Base-by-base conservation (phyloP, 1,140 invertebrate species). In the Gonioctena quinquepunctata region DNA sequence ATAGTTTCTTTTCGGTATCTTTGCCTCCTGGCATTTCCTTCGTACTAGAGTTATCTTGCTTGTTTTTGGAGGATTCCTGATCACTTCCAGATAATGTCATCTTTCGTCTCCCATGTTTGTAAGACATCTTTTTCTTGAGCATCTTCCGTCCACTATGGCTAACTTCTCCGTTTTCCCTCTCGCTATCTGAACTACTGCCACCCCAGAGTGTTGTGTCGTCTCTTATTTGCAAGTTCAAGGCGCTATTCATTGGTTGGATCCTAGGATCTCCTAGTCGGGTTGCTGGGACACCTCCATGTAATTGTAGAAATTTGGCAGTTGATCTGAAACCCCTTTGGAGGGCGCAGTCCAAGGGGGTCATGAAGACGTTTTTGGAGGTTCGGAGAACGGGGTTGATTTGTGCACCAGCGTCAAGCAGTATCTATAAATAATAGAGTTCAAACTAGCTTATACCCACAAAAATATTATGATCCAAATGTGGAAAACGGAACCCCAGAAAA, bases 331-430 rank as follows among this genome's bases (percentile, higher is more conserved):
- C 94, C 59, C 93, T 89, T 68, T 92, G 90, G 3, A 97, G 84
- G 1, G 96, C 95, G 65, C 94, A 94, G 82, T 99, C 96, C 71
- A 97, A 84, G 0, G 96, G 94, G 0, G 96, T 97, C 85, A 97
- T 89, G 21, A 92, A 85, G 52, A 91, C 87, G 52, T 95, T 94
- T 81, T 94, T 93, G 1, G 89, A 90, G 8, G 92, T 95, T 66
- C 93, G 86, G 73, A 96, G 90, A 6, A 97, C 86, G 0, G 91
- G 89, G 82, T 97, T 97, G 0, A 96, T 88, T 77, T 93, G 88
- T 0, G 92, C 93, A 0, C 92, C 90, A 50, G 90, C 87, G 80
- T 96, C 94, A 42, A 97, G 82, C 3, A 97, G 83, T 27, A 96
- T 87, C 82, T 88, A 68, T n/a, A n/a, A n/a, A n/a, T n/a, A n/a